Evolutionary conservation across 2,797 vertebrate species (phyloP).

Genomic region (Macroramphosus scolopax): DNA sequence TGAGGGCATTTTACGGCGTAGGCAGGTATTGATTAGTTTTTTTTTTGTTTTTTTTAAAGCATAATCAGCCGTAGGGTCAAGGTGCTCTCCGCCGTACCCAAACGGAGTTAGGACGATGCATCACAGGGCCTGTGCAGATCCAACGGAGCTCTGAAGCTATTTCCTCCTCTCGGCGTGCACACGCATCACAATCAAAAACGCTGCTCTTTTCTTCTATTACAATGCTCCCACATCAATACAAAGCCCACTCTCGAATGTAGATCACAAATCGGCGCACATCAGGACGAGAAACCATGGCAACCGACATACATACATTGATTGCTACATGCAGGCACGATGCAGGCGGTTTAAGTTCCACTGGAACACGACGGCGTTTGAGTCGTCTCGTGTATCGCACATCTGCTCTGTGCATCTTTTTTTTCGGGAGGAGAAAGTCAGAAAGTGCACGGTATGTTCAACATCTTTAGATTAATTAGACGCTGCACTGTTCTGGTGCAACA

Average conservation of each 20-base stretch:
- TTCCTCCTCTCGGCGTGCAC: constrained; percentile 5
- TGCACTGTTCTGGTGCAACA: no score
- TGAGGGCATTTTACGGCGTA: constrained; percentile 41
- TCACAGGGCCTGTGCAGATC: no score
- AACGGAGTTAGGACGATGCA: no score
- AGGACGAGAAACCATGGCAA: constrained; percentile 61
- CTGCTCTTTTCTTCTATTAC: constrained; percentile 27
- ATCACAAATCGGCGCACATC: constrained; percentile 36
- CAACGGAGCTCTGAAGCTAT: constrained; percentile 9
- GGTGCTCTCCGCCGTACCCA: constrained; percentile 3
- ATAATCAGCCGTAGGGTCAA: constrained; percentile 27
- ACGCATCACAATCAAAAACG: constrained; percentile 21
- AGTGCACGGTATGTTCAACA: no score
- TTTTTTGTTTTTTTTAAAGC: constrained; percentile 7
- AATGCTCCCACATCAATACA: constrained; percentile 29
- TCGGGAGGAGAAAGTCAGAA: no score
- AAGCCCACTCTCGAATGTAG: constrained; percentile 43
- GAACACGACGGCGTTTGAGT: no score
- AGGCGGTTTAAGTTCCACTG: constrained; percentile 1
- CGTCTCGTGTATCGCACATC: no score
- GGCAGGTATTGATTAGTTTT: constrained; percentile 58
- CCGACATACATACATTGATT: constrained; percentile 40
- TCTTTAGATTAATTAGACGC: no score
- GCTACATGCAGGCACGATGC: constrained; percentile 13
- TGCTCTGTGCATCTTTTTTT: no score